Percentiles rank a stretch among this genome's conserved stretches.
These are phyloP conservation scores for Pseudorasbora parva DNA, from an alignment of 2,113 vertebrate genomes.

Conservation along the genomic window DNA sequence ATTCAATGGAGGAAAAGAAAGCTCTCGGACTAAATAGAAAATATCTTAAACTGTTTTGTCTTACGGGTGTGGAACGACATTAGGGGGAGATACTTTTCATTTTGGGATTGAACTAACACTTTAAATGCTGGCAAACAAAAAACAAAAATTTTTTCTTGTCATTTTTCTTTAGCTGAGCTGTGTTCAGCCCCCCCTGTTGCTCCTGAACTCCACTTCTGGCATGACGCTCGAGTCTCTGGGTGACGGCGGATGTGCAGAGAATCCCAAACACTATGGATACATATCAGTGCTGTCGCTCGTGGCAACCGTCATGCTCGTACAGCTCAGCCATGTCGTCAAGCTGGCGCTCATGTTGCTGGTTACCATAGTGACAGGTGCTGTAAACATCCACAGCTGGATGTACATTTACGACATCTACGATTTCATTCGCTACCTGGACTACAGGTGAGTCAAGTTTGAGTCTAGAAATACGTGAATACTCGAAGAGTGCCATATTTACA, in stretches of 20 bases:
- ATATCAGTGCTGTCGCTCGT: slow-evolving; percentile 87
- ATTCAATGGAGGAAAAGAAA: no score
- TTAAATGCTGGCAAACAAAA: no score
- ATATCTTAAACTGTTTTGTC: no score
- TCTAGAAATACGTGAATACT: not conserved
- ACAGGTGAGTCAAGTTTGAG: slow-evolving; percentile 73
- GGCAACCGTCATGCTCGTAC: slow-evolving; percentile 90
- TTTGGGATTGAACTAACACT: no score
- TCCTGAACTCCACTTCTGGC: slow-evolving; percentile 72
- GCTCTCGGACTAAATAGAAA: no score
- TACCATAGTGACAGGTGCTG: slow-evolving; percentile 76
- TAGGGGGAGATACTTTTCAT: no score
- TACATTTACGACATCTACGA: slow-evolving; percentile 88
- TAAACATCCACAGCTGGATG: slow-evolving; percentile 89
- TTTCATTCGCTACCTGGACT: slow-evolving; percentile 74
- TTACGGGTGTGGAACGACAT: no score
- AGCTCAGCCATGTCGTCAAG: slow-evolving; percentile 95
- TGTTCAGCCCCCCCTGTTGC: slow-evolving; percentile 69
- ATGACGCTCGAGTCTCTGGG: slow-evolving; percentile 57
- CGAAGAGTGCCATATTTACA: no score
- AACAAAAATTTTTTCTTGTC: not conserved
- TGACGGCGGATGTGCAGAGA: slow-evolving; percentile 76
- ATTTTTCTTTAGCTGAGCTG: slow-evolving; percentile 83
- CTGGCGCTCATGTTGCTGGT: slow-evolving; percentile 91
- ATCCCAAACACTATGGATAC: slow-evolving; percentile 91